Evolutionary conservation across 2,888 invertebrate species (phyloP).

Genomic region (Tetropium fuscum): DNA sequence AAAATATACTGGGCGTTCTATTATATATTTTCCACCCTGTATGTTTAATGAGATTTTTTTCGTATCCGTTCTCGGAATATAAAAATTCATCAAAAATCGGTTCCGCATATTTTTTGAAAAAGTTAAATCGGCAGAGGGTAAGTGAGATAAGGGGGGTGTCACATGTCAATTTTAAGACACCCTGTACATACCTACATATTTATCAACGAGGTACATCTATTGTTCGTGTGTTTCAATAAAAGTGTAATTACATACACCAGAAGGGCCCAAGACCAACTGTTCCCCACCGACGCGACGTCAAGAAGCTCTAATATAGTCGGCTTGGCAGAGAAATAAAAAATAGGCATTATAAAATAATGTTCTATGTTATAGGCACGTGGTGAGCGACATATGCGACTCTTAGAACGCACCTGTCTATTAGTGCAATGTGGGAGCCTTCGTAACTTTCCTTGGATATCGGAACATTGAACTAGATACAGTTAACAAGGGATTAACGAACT

Average conservation of each 20-base stretch:
- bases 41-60: too few species aligned
- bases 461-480: slow-evolving; percentile 52
- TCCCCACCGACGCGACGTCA: too few species aligned
- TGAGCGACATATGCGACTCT: slow-evolving; percentile 36
- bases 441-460: slow-evolving; percentile 51
- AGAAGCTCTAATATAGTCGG: slow-evolving; percentile 22
- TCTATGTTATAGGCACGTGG: slow-evolving; percentile 28
- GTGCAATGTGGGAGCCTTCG: slow-evolving; percentile 47
- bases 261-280: slow-evolving; percentile 30
- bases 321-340: slow-evolving; percentile 19
- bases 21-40: too few species aligned
- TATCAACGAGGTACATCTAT: not conserved
- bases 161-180: too few species aligned
- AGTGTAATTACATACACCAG: slow-evolving; percentile 21
- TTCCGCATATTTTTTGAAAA: too few species aligned
- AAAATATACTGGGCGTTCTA: too few species aligned
- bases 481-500: slow-evolving; percentile 52
- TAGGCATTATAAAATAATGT: slow-evolving; percentile 16
- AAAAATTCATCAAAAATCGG: too few species aligned
- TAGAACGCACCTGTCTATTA: slow-evolving; percentile 44
- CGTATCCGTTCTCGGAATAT: too few species aligned
- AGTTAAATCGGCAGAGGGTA: too few species aligned
- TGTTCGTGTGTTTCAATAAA: slow-evolving; percentile 6
- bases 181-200: not conserved
- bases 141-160: too few species aligned